Conservation (phyloP, 53 echinoderm and acorn worm genomes). For the Crossaster papposus region DNA sequence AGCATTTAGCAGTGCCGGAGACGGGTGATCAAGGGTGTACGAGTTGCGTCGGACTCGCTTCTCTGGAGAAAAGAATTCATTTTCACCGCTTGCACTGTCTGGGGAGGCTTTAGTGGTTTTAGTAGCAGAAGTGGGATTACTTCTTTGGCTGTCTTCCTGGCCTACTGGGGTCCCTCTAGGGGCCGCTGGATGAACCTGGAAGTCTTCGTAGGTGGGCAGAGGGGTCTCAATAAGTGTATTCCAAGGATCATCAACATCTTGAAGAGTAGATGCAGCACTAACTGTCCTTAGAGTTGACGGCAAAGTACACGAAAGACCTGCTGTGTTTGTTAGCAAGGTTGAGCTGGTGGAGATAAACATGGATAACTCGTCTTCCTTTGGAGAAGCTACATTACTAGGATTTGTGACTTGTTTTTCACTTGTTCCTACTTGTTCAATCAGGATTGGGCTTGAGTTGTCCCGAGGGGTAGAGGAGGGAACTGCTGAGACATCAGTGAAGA, state of each 20-base stretch:
- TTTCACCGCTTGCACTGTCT: slow-evolving; percentile 18
- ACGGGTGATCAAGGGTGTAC: slow-evolving; percentile 91
- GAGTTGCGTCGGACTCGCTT: slow-evolving; percentile 80
- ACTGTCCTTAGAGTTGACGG: slow-evolving; percentile 77
- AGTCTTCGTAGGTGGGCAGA: slow-evolving; percentile 1
- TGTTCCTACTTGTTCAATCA: not conserved
- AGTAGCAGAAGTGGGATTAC: slow-evolving; percentile 34
- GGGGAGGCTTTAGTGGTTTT: not conserved
- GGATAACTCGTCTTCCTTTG: slow-evolving; percentile 32
- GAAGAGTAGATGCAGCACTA: slow-evolving; percentile 88
- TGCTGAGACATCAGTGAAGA: slow-evolving; percentile 37
- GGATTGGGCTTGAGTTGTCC: not conserved
- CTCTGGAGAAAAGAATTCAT: slow-evolving; percentile 59
- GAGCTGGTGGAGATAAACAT: slow-evolving; percentile 48
- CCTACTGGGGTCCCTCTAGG: slow-evolving; percentile 71
- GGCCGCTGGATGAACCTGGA: not conserved
- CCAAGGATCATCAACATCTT: slow-evolving; percentile 78
- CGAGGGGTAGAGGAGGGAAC: slow-evolving; percentile 42
- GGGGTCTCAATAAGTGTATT: slow-evolving; percentile 43
- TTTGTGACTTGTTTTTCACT: too few species aligned
- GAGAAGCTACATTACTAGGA: not conserved
- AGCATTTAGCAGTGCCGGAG: slow-evolving; percentile 90
- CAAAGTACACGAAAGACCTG: slow-evolving; percentile 86
- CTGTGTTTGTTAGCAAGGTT: slow-evolving; percentile 53
- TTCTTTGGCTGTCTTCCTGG: slow-evolving; percentile 62